Evolutionary conservation across 2,113 vertebrate species (phyloP).

Genomic region (Australoheros scitulus): DNA sequence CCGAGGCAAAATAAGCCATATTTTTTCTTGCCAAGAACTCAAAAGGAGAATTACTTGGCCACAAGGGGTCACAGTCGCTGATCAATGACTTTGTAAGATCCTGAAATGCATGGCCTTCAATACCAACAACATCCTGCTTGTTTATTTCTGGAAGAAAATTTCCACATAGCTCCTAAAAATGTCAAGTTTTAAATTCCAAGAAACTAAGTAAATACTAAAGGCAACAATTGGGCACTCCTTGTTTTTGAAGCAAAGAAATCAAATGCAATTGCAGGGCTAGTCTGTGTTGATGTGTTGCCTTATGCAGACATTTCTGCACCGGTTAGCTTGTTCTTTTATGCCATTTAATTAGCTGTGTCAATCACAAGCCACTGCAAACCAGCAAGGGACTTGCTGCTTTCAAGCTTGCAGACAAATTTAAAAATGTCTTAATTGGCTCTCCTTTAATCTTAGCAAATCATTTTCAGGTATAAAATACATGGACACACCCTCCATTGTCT

Average conservation of each 20-base stretch:
- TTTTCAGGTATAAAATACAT: not conserved
- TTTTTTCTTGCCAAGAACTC: not conserved
- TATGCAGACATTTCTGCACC: not conserved
- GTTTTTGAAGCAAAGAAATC: not conserved
- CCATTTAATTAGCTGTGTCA: conserved; percentile 1
- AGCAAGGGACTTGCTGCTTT: not conserved
- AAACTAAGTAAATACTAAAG: not conserved
- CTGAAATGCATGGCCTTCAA: not conserved
- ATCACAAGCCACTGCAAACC: not conserved
- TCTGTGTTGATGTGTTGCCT: not conserved
- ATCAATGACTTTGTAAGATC: not conserved
- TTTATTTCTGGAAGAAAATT: not conserved
- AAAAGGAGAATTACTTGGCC: conserved; percentile 4
- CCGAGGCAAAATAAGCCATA: not conserved
- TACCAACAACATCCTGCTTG: not conserved
- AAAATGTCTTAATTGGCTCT: not conserved
- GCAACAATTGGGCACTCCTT: not conserved
- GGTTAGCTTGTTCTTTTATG: not conserved
- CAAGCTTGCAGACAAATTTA: not conserved
- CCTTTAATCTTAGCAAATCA: not conserved
- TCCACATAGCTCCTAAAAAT: not conserved
- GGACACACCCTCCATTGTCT: conserved; percentile 64
- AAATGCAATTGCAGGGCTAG: not conserved
- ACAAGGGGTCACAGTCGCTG: not conserved
- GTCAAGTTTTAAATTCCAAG: not conserved